A percentile compares a stretch with the other conserved stretches of the same genome.
Conservation (phyloP, 53 echinoderm and acorn worm species). For the Mesocentrotus franciscanus region DNA sequence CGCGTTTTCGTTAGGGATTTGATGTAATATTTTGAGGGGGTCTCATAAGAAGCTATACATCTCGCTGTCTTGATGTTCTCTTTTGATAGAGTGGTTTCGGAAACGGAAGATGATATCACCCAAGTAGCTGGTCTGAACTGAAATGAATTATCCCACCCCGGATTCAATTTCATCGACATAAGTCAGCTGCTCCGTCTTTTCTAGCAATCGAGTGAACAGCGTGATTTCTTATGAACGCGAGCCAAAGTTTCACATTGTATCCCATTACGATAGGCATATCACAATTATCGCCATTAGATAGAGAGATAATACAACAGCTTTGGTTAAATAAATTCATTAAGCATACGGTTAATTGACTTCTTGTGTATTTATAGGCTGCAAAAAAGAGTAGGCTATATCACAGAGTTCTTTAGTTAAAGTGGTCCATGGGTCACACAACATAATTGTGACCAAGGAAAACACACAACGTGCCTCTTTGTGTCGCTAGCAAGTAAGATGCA, state of each 20-base stretch:
- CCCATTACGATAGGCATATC: not conserved
- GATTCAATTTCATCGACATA: constrained; percentile 52
- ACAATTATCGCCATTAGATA: not conserved
- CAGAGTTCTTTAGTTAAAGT: too few relatives aligned
- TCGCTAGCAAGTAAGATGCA: too few relatives aligned
- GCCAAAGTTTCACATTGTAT: not conserved
- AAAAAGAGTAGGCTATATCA: too few relatives aligned
- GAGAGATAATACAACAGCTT: not conserved
- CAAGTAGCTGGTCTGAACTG: constrained; percentile 27
- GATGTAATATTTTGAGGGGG: constrained; percentile 64
- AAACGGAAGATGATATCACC: constrained; percentile 55
- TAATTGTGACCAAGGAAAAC: too few relatives aligned
- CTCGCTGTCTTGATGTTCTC: constrained; percentile 1
- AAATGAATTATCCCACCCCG: constrained; percentile 51
- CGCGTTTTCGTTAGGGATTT: constrained; percentile 69
- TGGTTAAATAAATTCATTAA: not conserved
- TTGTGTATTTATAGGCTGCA: not conserved
- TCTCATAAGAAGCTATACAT: constrained; percentile 30
- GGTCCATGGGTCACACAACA: too few relatives aligned
- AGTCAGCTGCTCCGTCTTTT: constrained; percentile 48
- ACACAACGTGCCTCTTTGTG: too few relatives aligned
- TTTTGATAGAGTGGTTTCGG: constrained; percentile 66
- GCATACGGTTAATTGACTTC: not conserved
- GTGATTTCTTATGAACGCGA: not conserved
- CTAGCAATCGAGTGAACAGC: not conserved